A percentile compares a stretch with the other conserved stretches of the same genome.
These are phyloP conservation scores for Tribolium madens DNA, from an alignment of 1,140 invertebrate genomes.

Conservation along the genomic window DNA sequence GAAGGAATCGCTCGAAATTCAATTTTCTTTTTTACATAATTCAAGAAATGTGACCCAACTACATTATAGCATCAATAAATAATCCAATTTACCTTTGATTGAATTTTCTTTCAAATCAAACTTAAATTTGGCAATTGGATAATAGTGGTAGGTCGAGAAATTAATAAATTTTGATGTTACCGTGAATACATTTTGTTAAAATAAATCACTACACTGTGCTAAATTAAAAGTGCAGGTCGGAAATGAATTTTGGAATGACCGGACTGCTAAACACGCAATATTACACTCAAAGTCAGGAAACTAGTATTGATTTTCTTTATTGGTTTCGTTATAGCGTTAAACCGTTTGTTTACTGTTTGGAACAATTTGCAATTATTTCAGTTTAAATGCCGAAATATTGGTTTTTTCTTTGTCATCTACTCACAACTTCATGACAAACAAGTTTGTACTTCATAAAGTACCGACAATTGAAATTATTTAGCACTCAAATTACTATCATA, in stretches of 20 bases:
- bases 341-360: constrained; percentile 41
- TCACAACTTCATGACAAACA: not conserved
- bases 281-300: constrained; percentile 45
- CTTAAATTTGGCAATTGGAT: not conserved
- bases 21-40: constrained; percentile 31
- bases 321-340: constrained; percentile 43
- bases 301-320: constrained; percentile 46
- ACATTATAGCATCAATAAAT: constrained; percentile 24
- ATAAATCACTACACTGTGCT: constrained; percentile 43
- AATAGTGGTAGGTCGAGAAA: not conserved
- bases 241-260: constrained; percentile 43
- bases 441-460: constrained; percentile 22
- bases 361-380: constrained; percentile 16
- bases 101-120: not conserved
- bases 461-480: constrained; percentile 35
- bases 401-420: not conserved
- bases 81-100: not conserved
- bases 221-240: constrained; percentile 42
- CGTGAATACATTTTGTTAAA: constrained; percentile 14
- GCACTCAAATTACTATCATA: constrained; percentile 34
- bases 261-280: constrained; percentile 42
- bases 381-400: not conserved
- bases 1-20: constrained; percentile 9
- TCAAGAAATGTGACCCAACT: constrained; percentile 19
- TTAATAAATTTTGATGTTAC: constrained; percentile 32